phyloP scores from a whole-genome alignment of 2,113 vertebrate genomes.

The Syngnathus floridae region DNA sequence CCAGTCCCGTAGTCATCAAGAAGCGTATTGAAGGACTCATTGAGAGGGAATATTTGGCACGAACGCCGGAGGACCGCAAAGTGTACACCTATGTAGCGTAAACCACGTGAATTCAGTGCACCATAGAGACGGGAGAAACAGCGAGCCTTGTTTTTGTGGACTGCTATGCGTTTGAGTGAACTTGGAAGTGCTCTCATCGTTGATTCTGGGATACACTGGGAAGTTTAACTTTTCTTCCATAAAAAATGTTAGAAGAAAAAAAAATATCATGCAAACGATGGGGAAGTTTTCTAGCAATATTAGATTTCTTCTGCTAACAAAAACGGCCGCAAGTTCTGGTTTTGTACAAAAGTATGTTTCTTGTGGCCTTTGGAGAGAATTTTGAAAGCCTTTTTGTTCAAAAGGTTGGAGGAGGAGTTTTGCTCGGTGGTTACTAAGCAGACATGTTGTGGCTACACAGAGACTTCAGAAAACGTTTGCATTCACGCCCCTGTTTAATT shows the following conservation, averaged over 20 bases:
- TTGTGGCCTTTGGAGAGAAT: slow-evolving; percentile 65
- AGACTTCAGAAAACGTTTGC: slow-evolving; percentile 52
- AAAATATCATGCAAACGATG: slow-evolving; percentile 32
- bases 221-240: slow-evolving; percentile 67
- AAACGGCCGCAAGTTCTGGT: slow-evolving; percentile 47
- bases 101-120: slow-evolving; percentile 59
- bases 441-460: slow-evolving; percentile 35
- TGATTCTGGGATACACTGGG: slow-evolving; percentile 71
- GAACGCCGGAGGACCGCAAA: slow-evolving; percentile 99
- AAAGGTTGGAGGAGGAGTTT: slow-evolving; percentile 8
- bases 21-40: slow-evolving; percentile 99
- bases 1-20: slow-evolving; percentile 99
- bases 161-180: slow-evolving; percentile 61
- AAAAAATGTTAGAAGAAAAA: slow-evolving; percentile 53
- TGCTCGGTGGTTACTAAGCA: slow-evolving; percentile 49
- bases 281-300: slow-evolving; percentile 58
- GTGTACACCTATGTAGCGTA: slow-evolving; percentile 99
- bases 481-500: slow-evolving; percentile 83
- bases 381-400: slow-evolving; percentile 38
- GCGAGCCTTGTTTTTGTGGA: slow-evolving; percentile 58
- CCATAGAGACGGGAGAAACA: slow-evolving; percentile 47
- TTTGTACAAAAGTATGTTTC: slow-evolving; percentile 60
- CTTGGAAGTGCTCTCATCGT: slow-evolving; percentile 59
- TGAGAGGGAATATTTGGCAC: slow-evolving; percentile 99
- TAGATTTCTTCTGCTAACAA: slow-evolving; percentile 55